Base-by-base conservation (phyloP, 2,888 invertebrate genomes). In the Diploptera punctata region DNA sequence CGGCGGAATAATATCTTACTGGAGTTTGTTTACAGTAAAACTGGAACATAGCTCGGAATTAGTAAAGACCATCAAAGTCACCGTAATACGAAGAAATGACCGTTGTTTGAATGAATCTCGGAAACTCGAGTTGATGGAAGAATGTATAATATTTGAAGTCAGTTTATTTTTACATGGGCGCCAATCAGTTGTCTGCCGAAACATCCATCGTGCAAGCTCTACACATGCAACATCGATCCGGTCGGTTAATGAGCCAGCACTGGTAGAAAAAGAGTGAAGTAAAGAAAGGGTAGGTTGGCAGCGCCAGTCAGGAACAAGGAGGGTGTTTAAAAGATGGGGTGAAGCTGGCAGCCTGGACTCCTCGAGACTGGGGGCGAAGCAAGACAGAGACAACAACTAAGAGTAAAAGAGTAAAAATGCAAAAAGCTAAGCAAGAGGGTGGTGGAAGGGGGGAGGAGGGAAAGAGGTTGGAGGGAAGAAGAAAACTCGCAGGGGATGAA, bases 131-230 rank as follows among this genome's bases (percentile, higher is more conserved):
- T n/a, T n/a, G n/a, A n/a, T 24, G 24, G 21, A 54, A 54, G 19
- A 21, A 18, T 21, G 21, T 1, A 21, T 24, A 24, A 24, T 24
- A 13, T 54, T 54, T 24, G 16, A 24, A 24, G 24, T 16, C 26
- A 65, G 33, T 65, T 65, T 65, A 65, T 65, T 65, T 65, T 65
- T 65, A 65, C 65, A 26, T 65, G 65, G 65, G 65, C 65, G 65
- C 44, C 44, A 65, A 65, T 65, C 65, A 65, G 65, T 65, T 65
- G 65, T 65, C 65, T 65, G 24, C 26, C 43, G 44, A 47, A 47
- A 47, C 47, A 47, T 47, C 47, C 47, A 47, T 47, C 47, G 47
- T n/a, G 16, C 47, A 10, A 47, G 18, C 47, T 47, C n/a, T n/a
- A 21, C 29, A 31, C 57, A 57, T 57, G 57, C 31, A 57, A 57